Base-by-base conservation (phyloP, 2,888 invertebrate genomes). In the Netelia melanura region DNA sequence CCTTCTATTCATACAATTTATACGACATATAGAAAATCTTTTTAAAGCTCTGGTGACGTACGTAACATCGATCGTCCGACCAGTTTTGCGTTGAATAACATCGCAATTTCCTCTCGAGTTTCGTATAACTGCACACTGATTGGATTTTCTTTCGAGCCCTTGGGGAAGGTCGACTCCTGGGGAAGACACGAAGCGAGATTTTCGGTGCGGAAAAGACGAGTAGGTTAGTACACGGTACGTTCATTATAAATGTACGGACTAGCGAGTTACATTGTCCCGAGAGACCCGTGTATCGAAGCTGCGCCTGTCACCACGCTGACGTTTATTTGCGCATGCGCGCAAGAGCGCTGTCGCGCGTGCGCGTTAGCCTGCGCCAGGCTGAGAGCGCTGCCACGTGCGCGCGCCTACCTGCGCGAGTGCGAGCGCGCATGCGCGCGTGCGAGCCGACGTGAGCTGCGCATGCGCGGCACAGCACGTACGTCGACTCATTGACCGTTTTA, bases 401-500 rank as follows among this genome's bases (percentile, higher is more conserved):
- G 48, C 48, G 48, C 11, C 11, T 0, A 14, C 14, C 11, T 48
- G 14, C 48, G 48, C 14, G 48, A 30, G 0, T 3, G 30, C 30
- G 30, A 30, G 44, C 3, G 14, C 43, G 38, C n/a, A 38, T 14
- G 3, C 9, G 58, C 8, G 23, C 17, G 0, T 0, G 17, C 17
- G 17, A 17, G 17, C 17, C 17, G 17, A 17, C 17, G 17, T 17
- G 0, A 0, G 17, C 17, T 58, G 5, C 10, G 30, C 30, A 5
- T 5, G 6, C 30, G 30, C 30, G 30, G 5, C 30, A 5, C 30
- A 30, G 30, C 0, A 30, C 30, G 14, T 17, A 64, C 21, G 0
- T 8, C n/a, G 25, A 72, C 68, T 17, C 17, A 54, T 74, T 56
- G 70, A 71, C 68, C 70, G 48, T 79, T 56, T 83, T 71, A 23